Base-by-base conservation (phyloP, 2,888 invertebrate genomes). In the Apodemia zela region DNA sequence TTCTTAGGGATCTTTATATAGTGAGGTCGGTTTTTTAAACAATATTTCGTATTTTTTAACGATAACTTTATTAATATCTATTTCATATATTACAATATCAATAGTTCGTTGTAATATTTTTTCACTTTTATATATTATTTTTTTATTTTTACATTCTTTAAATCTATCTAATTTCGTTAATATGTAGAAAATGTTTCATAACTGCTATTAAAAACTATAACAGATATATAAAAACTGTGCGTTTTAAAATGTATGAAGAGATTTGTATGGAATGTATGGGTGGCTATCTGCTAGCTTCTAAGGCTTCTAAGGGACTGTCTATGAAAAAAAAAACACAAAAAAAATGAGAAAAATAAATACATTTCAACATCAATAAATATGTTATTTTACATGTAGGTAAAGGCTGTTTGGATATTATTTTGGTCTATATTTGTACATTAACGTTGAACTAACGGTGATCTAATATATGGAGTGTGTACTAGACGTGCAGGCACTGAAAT, bases 371-470 rank as follows among this genome's bases (percentile, higher is more conserved):
- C 72, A 75, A 82, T 87, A 87, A 84, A 88, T 85, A 86, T 69
- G 71, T 76, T 79, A 82, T 83, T 69, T 57, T 80, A 83, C 78
- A 85, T 68, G 69, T 61, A 74, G 73, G 79, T 79, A 73, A 73
- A 75, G 73, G 76, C 75, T 79, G 85, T 87, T 87, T 86, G 85
- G 85, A 82, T 78, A 77, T 75, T 73, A 76, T 85, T 87, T 89
- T 90, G 89, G 89, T 90, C 89, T 89, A 79, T 82, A 83, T 80
- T 89, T 89, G 89, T 90, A 89, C 89, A 86, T 82, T 85, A 68
- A 77, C 73, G 85, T 89, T 88, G 87, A 80, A 86, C 85, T 88
- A 84, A 84, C 68, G 76, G 84, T 85, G 81, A 77, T 73, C 73
- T 65, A 71, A 71, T 80, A 73, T 78, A 73, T 72, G 71, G 63